phyloP scores from a whole-genome alignment of 2,113 vertebrate genomes.

The Cryptotis parvus region DNA sequence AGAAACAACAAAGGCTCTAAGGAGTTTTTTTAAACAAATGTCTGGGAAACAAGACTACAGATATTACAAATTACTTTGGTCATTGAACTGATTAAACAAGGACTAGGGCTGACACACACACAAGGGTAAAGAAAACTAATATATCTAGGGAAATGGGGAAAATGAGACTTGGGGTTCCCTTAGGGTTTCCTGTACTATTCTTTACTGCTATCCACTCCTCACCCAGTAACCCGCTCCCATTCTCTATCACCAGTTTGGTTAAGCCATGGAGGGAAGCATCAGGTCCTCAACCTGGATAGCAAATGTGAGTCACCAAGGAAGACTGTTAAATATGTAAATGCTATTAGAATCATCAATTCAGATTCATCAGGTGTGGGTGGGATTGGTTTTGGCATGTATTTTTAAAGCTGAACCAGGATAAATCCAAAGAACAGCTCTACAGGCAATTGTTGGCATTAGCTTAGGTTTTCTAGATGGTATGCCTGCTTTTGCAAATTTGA shows the following conservation, averaged over 20 bases:
- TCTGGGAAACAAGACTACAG: not conserved
- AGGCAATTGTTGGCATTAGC: not conserved
- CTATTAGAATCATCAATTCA: not conserved
- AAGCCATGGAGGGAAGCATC: not conserved
- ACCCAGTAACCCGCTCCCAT: not conserved
- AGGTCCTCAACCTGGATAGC: not conserved
- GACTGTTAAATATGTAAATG: conserved; percentile 1
- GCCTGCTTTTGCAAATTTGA: not conserved
- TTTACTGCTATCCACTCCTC: not conserved
- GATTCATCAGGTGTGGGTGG: not conserved
- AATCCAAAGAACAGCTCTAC: not conserved
- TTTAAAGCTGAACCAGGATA: not conserved
- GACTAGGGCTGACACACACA: not conserved
- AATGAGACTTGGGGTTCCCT: not conserved
- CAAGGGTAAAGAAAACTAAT: not conserved
- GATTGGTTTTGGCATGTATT: not conserved
- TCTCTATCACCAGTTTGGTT: not conserved
- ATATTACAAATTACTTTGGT: conserved; percentile 7
- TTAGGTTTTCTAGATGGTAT: not conserved
- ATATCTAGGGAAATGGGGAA: conserved; percentile 1
- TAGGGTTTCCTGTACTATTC: not conserved
- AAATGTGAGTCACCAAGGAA: conserved; percentile 42
- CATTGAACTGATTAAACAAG: conserved; percentile 18
- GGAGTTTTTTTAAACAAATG: not conserved
- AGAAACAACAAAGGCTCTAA: not conserved